Conservation (phyloP, 2,113 vertebrate genomes). For the Nannobrachium achirus region DNA sequence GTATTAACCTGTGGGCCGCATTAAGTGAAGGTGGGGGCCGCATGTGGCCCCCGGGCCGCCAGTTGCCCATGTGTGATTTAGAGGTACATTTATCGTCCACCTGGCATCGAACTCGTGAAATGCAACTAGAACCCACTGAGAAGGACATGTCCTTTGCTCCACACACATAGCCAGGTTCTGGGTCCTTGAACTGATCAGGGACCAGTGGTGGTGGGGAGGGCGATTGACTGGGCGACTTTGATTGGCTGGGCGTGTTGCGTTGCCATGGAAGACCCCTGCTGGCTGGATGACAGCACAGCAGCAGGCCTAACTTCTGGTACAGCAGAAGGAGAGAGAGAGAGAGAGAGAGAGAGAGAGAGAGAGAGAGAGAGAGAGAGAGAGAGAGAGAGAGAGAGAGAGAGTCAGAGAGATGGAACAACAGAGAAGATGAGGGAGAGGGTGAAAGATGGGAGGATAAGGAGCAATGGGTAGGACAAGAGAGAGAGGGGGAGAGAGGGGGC, state of each 20-base stretch:
- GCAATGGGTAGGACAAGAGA: background rate
- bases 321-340: slow-evolving; percentile 5
- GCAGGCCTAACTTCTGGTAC: background rate
- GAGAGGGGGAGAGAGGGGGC: no score
- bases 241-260: slow-evolving; percentile 29
- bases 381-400: background rate
- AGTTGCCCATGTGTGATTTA: no score
- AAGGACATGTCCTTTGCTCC: no score
- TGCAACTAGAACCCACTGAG: no score
- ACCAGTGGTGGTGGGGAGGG: background rate
- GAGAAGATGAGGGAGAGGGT: background rate
- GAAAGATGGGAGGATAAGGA: no score
- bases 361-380: background rate
- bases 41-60: no score
- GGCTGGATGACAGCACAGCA: slow-evolving; percentile 38
- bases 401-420: no score
- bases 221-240: slow-evolving; percentile 13
- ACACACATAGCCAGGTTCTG: background rate
- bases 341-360: background rate
- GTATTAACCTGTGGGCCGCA: no score
- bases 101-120: no score
- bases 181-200: background rate
- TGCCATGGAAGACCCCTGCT: slow-evolving; percentile 49
- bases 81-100: no score
- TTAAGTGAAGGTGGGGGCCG: no score